Evolutionary conservation across 2,113 vertebrate genomes (phyloP).

Genomic region (Leucosticte australis): DNA sequence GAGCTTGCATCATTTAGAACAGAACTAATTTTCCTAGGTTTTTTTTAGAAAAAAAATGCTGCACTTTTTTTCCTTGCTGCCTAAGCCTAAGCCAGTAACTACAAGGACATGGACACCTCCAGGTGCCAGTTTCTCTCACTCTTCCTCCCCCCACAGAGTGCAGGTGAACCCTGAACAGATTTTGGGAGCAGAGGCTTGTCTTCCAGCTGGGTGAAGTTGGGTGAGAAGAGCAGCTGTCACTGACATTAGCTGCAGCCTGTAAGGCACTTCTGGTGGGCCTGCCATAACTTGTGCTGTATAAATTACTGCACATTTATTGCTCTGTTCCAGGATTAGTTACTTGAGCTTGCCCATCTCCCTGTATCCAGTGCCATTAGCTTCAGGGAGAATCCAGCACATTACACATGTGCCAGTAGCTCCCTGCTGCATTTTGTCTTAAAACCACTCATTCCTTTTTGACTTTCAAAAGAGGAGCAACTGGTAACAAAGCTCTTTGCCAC

Average conservation of each 20-base stretch:
- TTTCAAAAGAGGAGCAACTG: background rate
- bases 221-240: background rate
- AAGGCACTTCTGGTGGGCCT: background rate
- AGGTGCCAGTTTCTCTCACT: background rate
- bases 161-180: background rate
- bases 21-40: background rate
- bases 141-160: background rate
- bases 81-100: background rate
- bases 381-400: background rate
- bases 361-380: background rate
- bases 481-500: background rate
- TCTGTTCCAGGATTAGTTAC: background rate
- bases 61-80: background rate
- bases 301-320: background rate
- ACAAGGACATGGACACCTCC: background rate
- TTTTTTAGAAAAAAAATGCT: background rate
- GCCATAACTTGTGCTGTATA: background rate
- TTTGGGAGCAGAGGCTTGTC: background rate
- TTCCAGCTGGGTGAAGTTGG: background rate
- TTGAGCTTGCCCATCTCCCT: background rate
- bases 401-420: background rate
- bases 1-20: background rate
- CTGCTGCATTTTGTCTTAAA: background rate
- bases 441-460: background rate
- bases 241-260: background rate